Base-by-base conservation (phyloP, 2,888 invertebrate genomes). In the Eremobia ochroleuca region DNA sequence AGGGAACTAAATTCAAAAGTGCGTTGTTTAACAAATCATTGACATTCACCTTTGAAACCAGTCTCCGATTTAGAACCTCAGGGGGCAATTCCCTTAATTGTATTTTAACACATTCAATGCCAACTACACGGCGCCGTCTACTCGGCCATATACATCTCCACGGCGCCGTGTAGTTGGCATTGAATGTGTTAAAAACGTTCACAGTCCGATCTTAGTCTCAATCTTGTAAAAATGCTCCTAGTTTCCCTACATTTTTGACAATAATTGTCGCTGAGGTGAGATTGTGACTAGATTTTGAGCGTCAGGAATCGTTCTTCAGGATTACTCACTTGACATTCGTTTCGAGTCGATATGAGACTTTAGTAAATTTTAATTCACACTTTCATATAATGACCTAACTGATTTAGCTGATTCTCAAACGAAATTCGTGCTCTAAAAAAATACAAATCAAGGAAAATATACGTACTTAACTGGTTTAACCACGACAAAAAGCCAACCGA, bases 1-100 rank as follows among this genome's bases (percentile, higher is more conserved):
- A 76, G 62, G 25, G 58, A 77, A 55, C 28, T 58, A 46, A 66
- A 78, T 76, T 49, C 21, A 65, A 64, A 77, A 52, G n/a, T 52
- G 31, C 21, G 31, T 62, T 58, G 55, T 46, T 76, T 66, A 31
- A 25, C n/a, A 73, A 55, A 37, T 65, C 46, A 31, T 28, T 62
- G 37, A 37, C 15, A 40, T 40, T 37, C 18, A 43, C n/a, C 43
- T 64, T 64, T 46, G 18, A 43, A 25, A 25, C 5, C 11, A 15
- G 9, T n/a, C 31, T 49, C 18, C 5, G 21, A 21, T 66, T 31
- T 21, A 31, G 13, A 66, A 66, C 13, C 43, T 49, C 18, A 49
- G 49, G 49, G 49, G 21, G 49, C 49, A 52, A 52, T 25, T 52
- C 9, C 25, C 21, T 3, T 25, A 52, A 25, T 52, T 52, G n/a